Evolutionary conservation across 2,797 vertebrate genomes (phyloP).

Genomic region (Pyrocephalus nanus): DNA sequence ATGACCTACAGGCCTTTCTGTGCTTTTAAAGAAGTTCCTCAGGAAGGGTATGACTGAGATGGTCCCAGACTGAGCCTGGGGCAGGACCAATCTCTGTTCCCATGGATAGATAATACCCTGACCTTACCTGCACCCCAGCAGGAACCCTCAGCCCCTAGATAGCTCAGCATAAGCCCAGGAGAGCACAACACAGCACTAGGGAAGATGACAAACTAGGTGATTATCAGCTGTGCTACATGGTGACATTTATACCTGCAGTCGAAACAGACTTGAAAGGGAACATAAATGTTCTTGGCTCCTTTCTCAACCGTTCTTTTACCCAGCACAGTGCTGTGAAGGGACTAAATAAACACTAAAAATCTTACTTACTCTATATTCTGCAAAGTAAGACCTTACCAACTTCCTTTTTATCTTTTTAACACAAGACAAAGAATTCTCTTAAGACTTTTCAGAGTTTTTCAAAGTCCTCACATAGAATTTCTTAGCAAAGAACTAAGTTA

Average conservation of each 20-base stretch:
- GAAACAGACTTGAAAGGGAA: not conserved
- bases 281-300: not conserved
- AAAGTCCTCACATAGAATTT: constrained; percentile 15
- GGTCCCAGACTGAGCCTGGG: not conserved
- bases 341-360: not conserved
- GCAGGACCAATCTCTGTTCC: not conserved
- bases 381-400: not conserved
- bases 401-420: constrained; percentile 32
- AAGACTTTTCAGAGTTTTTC: constrained; percentile 16
- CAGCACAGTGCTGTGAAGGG: not conserved
- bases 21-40: not conserved
- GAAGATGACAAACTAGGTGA: not conserved
- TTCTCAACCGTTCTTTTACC: not conserved
- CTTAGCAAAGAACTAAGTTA: not conserved
- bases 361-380: constrained; percentile 8
- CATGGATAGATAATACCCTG: not conserved
- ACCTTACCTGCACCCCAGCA: not conserved
- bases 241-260: not conserved
- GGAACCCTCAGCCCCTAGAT: not conserved
- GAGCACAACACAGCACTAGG: not conserved
- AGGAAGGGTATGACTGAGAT: not conserved
- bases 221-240: not conserved
- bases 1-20: not conserved
- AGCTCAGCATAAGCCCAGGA: not conserved
- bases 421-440: not conserved